Conservation (phyloP, 2,888 invertebrate genomes). For the Oxytorus armatus region DNA sequence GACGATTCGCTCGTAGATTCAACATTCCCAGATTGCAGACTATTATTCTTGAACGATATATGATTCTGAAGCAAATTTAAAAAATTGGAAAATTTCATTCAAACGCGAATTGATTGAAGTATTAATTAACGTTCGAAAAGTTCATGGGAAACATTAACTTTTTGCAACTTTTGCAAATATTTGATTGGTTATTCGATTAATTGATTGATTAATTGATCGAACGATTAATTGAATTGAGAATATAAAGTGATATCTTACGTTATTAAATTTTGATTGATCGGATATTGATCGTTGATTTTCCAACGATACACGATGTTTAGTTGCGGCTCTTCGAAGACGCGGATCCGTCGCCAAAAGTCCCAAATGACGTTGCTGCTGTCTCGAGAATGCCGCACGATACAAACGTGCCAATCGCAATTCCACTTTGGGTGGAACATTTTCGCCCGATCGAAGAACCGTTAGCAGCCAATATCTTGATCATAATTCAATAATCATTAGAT, state of each 20-base stretch:
- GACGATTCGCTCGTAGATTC: background rate
- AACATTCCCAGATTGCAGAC: background rate
- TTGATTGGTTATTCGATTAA: background rate
- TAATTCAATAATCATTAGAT: background rate
- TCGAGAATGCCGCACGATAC: constrained; percentile 92
- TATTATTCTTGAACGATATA: constrained; percentile 24
- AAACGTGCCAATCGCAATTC: constrained; percentile 91
- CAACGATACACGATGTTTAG: constrained; percentile 64
- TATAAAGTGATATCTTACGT: constrained; percentile 40
- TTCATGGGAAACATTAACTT: no score
- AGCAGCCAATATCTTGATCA: constrained; percentile 90
- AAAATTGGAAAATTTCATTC: background rate
- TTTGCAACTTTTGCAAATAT: no score
- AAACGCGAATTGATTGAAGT: no score
- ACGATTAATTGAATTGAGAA: background rate
- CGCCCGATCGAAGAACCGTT: constrained; percentile 89
- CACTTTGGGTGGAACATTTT: constrained; percentile 86
- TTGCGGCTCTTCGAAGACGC: constrained; percentile 73
- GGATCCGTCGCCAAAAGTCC: constrained; percentile 87
- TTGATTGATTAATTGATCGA: background rate
- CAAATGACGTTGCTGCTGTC: constrained; percentile 93
- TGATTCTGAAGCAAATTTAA: constrained; percentile 37
- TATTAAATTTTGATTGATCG: constrained; percentile 41
- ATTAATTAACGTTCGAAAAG: no score
- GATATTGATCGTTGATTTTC: constrained; percentile 51